Evolutionary conservation across 2,888 invertebrate genomes (phyloP).

Genomic region (Oscheius sp.): DNA sequence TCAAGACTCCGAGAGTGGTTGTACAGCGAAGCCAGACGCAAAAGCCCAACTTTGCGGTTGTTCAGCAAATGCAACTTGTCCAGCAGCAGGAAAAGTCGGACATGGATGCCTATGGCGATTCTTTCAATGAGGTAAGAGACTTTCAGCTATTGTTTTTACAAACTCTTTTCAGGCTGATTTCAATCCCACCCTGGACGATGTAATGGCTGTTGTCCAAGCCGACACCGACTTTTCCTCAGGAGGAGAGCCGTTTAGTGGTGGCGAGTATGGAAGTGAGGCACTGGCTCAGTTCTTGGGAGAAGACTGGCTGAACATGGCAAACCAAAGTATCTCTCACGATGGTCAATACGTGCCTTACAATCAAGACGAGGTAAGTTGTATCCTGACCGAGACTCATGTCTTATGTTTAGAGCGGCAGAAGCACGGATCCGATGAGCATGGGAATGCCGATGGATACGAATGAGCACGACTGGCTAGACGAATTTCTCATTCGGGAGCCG

Average conservation of each 20-base stretch:
- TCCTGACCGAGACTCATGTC: not conserved
- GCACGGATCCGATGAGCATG: constrained; percentile 25
- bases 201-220: constrained; percentile 29
- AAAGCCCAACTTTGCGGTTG: not conserved
- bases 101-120: not conserved
- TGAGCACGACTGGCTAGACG: constrained; percentile 35
- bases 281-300: constrained; percentile 44
- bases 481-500: constrained; percentile 33
- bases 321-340: constrained; percentile 26
- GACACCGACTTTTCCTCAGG: constrained; percentile 21
- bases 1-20: not conserved
- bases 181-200: constrained; percentile 21
- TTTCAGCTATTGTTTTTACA: not conserved
- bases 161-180: not conserved
- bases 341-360: constrained; percentile 32
- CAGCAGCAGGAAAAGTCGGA: too few species aligned
- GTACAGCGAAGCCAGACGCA: not conserved
- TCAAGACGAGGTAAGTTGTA: constrained; percentile 1
- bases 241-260: constrained; percentile 19
- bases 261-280: constrained; percentile 39
- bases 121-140: not conserved
- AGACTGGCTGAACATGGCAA: constrained; percentile 42
- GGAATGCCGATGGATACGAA: constrained; percentile 25
- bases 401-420: constrained; percentile 13
- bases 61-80: too few species aligned